Evolutionary conservation across 2,113 vertebrate species (phyloP).

Genomic region (Emydocephalus ijimae): DNA sequence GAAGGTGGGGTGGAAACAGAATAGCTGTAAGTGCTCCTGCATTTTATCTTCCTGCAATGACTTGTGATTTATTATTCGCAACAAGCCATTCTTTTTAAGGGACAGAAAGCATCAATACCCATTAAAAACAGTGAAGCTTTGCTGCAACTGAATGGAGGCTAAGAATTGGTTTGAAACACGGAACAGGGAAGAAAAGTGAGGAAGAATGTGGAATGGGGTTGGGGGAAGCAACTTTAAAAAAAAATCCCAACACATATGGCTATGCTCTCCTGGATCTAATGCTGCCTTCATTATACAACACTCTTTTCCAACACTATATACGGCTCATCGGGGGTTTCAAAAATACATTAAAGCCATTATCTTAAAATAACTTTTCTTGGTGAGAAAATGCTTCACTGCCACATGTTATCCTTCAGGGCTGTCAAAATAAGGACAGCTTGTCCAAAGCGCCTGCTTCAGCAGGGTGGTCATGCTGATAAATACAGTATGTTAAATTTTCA

Average conservation of each 20-base stretch:
- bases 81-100: conserved; percentile 33
- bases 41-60: conserved; percentile 21
- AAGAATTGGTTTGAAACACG: conserved; percentile 32
- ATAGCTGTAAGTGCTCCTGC: background rate
- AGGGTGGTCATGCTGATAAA: conserved; percentile 38
- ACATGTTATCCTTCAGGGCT: conserved; percentile 15
- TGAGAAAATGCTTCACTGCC: conserved; percentile 31
- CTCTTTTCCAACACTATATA: conserved; percentile 22
- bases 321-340: conserved; percentile 20
- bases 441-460: conserved; percentile 26
- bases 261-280: background rate
- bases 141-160: conserved; percentile 18
- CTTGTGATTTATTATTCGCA: conserved; percentile 41
- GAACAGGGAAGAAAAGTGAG: background rate
- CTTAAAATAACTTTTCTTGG: conserved; percentile 33
- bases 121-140: conserved; percentile 43
- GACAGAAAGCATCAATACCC: conserved; percentile 41
- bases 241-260: background rate
- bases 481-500: conserved; percentile 43
- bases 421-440: conserved; percentile 20
- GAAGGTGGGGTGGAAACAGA: conserved; percentile 33
- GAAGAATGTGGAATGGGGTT: background rate
- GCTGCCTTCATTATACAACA: background rate
- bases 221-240: background rate
- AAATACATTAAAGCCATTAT: conserved; percentile 41